Conservation (phyloP, 2,888 invertebrate species). For the Colostygia pectinataria region DNA sequence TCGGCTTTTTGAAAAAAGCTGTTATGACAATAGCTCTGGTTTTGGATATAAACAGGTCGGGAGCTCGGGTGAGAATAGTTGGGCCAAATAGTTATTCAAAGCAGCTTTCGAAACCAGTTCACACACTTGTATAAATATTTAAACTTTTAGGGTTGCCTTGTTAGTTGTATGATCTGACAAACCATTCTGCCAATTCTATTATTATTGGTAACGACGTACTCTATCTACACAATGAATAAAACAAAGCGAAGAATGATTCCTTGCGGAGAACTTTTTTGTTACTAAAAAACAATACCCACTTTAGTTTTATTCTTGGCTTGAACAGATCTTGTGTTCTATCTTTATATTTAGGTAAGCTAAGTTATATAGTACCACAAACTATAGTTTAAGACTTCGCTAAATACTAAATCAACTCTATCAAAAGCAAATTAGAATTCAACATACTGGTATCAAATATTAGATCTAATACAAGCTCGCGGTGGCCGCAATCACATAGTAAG, state of each 20-base stretch:
- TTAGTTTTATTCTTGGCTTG: too few species aligned
- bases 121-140: not conserved
- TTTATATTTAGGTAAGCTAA: too few species aligned
- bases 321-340: too few species aligned
- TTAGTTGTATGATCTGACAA: not conserved
- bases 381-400: too few species aligned
- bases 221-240: not conserved
- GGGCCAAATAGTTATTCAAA: constrained; percentile 9
- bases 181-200: too few species aligned
- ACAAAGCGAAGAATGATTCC: not conserved
- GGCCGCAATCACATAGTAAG: not conserved
- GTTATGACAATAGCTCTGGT: constrained; percentile 7
- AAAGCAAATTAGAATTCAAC: constrained; percentile 11
- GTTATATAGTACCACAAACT: too few species aligned
- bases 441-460: constrained; percentile 7
- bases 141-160: not conserved
- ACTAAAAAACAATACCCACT: too few species aligned
- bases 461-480: constrained; percentile 14
- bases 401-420: not conserved
- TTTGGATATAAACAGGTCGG: constrained; percentile 4
- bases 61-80: constrained; percentile 6
- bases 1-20: constrained; percentile 23
- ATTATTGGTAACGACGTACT: too few species aligned
- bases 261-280: not conserved
- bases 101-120: constrained; percentile 4